Evolutionary conservation across 2,113 vertebrate species (phyloP).

Genomic region (Micromys minutus): DNA sequence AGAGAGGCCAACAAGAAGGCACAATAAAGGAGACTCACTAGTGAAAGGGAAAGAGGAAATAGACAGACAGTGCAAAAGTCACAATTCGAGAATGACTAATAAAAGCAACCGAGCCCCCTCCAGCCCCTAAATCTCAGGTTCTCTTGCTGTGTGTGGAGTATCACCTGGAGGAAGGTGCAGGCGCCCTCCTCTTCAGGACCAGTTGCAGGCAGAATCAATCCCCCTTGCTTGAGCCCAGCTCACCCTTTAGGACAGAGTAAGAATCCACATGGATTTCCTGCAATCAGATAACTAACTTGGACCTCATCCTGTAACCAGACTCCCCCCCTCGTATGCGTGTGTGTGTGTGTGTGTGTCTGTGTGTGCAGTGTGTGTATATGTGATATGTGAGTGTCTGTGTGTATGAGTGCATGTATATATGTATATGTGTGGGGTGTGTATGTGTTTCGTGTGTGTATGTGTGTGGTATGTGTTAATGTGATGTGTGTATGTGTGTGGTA

Average conservation of each 20-base stretch:
- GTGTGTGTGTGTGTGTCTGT: not conserved
- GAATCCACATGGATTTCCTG: not conserved
- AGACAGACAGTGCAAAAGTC: not conserved
- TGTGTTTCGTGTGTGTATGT: not conserved
- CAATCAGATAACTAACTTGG: not conserved
- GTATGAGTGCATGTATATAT: not conserved
- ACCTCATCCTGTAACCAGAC: not conserved
- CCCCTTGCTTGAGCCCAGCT: not conserved
- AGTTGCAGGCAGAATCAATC: not conserved
- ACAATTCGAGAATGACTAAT: not conserved
- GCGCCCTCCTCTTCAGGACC: not conserved
- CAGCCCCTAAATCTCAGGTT: not conserved
- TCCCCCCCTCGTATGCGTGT: no score
- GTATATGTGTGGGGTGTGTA: not conserved
- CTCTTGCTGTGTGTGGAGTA: not conserved
- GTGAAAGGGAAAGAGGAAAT: not conserved
- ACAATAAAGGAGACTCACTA: not conserved
- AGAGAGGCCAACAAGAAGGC: not conserved
- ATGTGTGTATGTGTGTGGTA: not conserved
- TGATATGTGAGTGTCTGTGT: not conserved
- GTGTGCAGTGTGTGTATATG: no score
- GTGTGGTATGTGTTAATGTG: not conserved
- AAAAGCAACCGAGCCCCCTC: not conserved
- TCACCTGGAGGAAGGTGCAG: no score
- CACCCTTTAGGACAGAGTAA: not conserved